Conservation (phyloP, 2,797 vertebrate genomes). For the Darevskia nairensis region DNA sequence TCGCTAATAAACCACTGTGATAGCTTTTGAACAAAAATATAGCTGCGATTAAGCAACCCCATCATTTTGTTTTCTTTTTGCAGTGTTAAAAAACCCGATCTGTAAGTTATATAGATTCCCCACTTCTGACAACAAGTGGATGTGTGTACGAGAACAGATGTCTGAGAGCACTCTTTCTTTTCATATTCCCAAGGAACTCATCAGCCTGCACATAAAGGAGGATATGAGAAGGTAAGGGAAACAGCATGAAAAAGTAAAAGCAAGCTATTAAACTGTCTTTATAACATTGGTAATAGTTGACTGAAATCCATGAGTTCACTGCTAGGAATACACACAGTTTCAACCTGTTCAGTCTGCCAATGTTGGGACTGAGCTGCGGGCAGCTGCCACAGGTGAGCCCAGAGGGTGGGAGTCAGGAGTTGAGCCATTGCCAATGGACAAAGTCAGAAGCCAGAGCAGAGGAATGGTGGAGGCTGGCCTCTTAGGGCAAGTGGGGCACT, state of each 20-base stretch:
- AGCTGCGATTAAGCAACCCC: constrained; percentile 32
- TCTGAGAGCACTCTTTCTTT: constrained; percentile 94
- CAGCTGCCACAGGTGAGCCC: neutral
- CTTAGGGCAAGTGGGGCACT: too few species aligned
- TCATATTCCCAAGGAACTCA: constrained; percentile 93
- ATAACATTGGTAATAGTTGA: neutral
- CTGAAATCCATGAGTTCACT: neutral
- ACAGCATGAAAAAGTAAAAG: neutral
- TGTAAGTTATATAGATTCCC: constrained; percentile 96
- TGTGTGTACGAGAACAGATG: constrained; percentile 96
- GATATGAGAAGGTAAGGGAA: constrained; percentile 90
- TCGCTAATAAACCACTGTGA: constrained; percentile 15
- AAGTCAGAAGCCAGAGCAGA: neutral
- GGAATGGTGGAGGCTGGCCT: too few species aligned
- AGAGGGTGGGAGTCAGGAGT: neutral
- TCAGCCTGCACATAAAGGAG: constrained; percentile 92
- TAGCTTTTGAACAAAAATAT: neutral
- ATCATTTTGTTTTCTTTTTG: constrained; percentile 22
- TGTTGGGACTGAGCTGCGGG: neutral
- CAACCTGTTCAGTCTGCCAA: neutral
- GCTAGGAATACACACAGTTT: neutral
- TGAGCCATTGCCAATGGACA: neutral
- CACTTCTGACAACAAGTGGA: constrained; percentile 94
- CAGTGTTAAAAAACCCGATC: constrained; percentile 94
- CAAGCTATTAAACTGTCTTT: neutral